Evolutionary conservation across 1,140 invertebrate species (phyloP).

Genomic region (Lepidurus packardi): DNA sequence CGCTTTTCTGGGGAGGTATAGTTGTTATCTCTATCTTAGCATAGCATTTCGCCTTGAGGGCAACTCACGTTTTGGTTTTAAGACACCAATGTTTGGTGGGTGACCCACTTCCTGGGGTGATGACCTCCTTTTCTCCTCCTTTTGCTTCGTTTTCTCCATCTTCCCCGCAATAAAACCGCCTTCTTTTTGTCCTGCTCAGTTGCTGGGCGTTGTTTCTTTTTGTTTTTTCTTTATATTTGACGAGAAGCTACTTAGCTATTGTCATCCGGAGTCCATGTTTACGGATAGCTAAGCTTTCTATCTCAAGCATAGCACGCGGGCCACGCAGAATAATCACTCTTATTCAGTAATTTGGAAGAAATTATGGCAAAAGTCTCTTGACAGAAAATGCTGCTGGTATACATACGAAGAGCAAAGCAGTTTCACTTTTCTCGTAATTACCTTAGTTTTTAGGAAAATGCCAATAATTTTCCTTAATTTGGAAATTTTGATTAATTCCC

Average conservation of each 20-base stretch:
- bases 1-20: background rate
- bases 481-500: too few species aligned
- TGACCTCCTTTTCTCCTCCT: conserved; percentile 17
- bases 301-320: too few species aligned
- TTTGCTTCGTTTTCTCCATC: background rate
- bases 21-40: conserved; percentile 6
- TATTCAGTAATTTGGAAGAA: too few species aligned
- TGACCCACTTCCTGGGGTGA: conserved; percentile 17
- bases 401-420: too few species aligned
- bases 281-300: background rate
- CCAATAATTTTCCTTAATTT: too few species aligned
- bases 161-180: background rate
- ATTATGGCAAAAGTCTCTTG: too few species aligned
- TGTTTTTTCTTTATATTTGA: background rate
- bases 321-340: too few species aligned
- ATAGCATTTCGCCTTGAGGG: background rate
- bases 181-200: background rate
- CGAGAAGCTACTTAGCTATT: background rate
- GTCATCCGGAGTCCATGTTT: background rate
- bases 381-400: too few species aligned
- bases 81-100: conserved; percentile 18
- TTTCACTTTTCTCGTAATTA: too few species aligned
- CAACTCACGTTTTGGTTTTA: conserved; percentile 12
- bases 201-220: background rate
- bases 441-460: too few species aligned